Base-by-base conservation (phyloP, 2,113 vertebrate genomes). In the Erpornis zantholeuca region DNA sequence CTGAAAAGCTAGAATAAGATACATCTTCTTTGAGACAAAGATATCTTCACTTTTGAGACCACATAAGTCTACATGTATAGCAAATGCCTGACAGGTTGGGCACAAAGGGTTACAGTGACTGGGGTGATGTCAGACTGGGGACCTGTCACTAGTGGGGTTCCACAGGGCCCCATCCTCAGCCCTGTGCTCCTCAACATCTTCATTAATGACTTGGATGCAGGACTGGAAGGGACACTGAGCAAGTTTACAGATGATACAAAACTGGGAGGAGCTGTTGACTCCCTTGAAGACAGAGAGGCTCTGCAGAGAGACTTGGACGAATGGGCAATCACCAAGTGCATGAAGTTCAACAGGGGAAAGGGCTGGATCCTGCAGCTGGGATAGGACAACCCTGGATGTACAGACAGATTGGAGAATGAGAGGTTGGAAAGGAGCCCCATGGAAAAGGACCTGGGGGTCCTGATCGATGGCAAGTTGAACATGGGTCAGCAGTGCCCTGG, bases 321-420 rank as follows among this genome's bases (percentile, higher is more conserved):
- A 45, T 3, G 6, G 8, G 11, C 20, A 35, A 27, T 35, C 10
- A 14, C 35, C 35, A 49, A 1, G 3, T 0, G 0, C 0, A 33
- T 18, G 57, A 66, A 42, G 0, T 4, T 21, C 50, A 66, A 11
- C 17, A 25, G 9, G 31, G 21, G 11, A 6, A 49, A 42, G 31
- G 14, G 4, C 6, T 0, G 3, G 20, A 66, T 66, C 13, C 20
- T 50, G 20, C 31, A 29, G 31, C 16, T 42, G 3, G 9, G 31
- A 14, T 0, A 0, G 10, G 6, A 14, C 20, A 57, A 4, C 16
- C 16, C 35, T 35, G 52, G 29, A 20, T 31, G 11, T 42, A 35
- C 0, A 0, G 57, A 54, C 25, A 66, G 82, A 49, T 10, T 42
- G 10, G 29, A 4, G 31, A 31, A 25, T 35, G 35, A 42, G 44